Percentiles rank a stretch among this genome's conserved stretches.
phyloP scores from a whole-genome alignment of 2,797 vertebrate species.

The Aselliscus stoliczkanus region DNA sequence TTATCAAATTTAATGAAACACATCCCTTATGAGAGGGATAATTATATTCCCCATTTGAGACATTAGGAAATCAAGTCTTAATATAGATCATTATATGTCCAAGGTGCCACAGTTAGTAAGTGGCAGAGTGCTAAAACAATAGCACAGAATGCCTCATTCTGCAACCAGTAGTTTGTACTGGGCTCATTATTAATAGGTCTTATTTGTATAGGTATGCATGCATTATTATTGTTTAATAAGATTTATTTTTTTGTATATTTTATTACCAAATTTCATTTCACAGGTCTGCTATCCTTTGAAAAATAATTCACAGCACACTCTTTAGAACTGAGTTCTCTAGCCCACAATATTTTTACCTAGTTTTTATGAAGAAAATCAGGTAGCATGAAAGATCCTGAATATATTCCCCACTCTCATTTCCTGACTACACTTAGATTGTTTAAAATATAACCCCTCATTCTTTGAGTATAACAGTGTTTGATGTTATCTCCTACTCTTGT shows the following conservation, averaged over 20 bases:
- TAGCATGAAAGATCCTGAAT: neutral
- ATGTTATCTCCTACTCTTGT: neutral
- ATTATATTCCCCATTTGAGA: neutral
- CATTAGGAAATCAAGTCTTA: neutral
- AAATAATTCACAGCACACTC: neutral
- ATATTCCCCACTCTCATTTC: neutral
- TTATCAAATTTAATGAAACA: neutral
- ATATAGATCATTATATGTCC: neutral
- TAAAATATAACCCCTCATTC: neutral
- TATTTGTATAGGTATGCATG: neutral
- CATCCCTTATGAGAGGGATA: neutral
- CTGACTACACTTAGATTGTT: neutral
- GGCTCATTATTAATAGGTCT: neutral
- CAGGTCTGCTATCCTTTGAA: neutral
- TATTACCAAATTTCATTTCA: neutral
- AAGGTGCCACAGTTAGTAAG: neutral
- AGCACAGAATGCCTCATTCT: neutral
- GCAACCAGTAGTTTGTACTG: neutral
- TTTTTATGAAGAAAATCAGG: neutral
- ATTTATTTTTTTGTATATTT: neutral
- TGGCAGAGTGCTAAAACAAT: neutral
- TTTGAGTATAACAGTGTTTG: neutral
- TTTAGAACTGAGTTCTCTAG: neutral
- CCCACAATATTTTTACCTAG: neutral
- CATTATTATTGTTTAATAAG: neutral